Evolutionary conservation across 2,888 invertebrate species (phyloP), one percentile per base, ranked within the genome.

Genomic region (Phlogophora meticulosa): DNA sequence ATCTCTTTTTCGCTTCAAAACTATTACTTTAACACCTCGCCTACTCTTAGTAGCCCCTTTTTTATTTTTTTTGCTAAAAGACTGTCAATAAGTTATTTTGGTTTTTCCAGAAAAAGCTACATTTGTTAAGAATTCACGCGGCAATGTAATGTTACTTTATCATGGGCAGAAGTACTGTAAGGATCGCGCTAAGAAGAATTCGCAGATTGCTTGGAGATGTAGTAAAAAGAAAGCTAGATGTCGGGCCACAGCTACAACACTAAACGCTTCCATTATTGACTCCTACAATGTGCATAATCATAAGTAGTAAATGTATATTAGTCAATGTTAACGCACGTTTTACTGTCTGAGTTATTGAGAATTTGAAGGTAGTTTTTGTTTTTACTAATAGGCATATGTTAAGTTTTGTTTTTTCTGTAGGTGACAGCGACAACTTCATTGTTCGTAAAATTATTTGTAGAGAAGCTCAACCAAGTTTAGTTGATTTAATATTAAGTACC

Each of bases 211-310:
- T 1, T 76, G 75, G 75, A 61, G 77, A 40, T 76, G 75, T 24
- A 71, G 65, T 46, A 76, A 76, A 34, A 76, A 73, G 49, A 80
- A 78, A 49, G 32, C 43, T 15, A 70, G 75, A 11, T 83, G 83
- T 46, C 59, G 59, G 7, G 72, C 81, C 11, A 61, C 53, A 0
- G 72, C 48, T 1, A 58, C 72, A 2, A 76, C 78, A 0, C 2
- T 17, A 2, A 42, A 64, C 9, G 38, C 53, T 10, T 13, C 22
- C 0, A 40, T 77, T 48, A 10, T 67, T 17, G 2, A 48, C 0
- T 69, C 52, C 11, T 36, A 67, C 22, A 32, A 72, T 34, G 59
- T 63, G 1, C 76, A 76, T 45, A 76, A 76, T 24, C 72, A 76
- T 59, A 57, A 36, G 10, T 73, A 34, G 53, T 58, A 9, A 34